Base-by-base conservation (phyloP, 2,888 invertebrate species). In the Volucella inflata region DNA sequence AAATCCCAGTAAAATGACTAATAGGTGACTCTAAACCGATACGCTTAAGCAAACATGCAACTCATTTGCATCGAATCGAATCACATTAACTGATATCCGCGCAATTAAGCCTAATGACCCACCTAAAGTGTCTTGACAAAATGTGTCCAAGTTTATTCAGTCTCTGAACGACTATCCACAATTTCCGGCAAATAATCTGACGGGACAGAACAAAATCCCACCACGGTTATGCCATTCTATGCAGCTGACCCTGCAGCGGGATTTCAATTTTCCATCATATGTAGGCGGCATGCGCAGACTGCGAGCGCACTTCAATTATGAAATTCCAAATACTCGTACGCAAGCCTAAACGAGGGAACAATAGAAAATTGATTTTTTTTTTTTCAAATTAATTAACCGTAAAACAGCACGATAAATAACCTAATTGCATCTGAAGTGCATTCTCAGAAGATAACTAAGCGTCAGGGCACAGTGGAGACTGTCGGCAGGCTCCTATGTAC, bases 401-500 rank as follows among this genome's bases (percentile, higher is more conserved):
- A 74, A 75, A 79, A 70, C 65, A 70, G 46, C 65, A 51, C 78
- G 78, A 83, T 78, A 83, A 83, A 78, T 64, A 83, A 78, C 62
- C 83, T 79, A 84, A 84, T 79, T 78, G 83, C 79, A 70, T 65
- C 59, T 78, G 74, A 79, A 74, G 65, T 60, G 65, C 81, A 82
- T 82, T 82, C 76, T 71, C 14, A 50, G 57, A 60, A 55, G 78
- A 62, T 64, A 74, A 78, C 78, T 78, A 64, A 67, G 48, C 40
- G 40, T 21, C 12, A 14, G 30, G 8, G 0, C 2, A 1, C 44
- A 8, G 44, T 12, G 4, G 46, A 14, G 10, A 10, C 11, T 30
- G 12, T n/a, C 11, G 59, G 12, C 36, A 38, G 12, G 14, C 16
- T 1, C 12, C 9, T 30, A 30, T 30, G 30, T 30, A 30, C 30